These are phyloP conservation scores for Desoria tigrina DNA, from an alignment of 2,888 invertebrate genomes.

Conservation along the genomic window DNA sequence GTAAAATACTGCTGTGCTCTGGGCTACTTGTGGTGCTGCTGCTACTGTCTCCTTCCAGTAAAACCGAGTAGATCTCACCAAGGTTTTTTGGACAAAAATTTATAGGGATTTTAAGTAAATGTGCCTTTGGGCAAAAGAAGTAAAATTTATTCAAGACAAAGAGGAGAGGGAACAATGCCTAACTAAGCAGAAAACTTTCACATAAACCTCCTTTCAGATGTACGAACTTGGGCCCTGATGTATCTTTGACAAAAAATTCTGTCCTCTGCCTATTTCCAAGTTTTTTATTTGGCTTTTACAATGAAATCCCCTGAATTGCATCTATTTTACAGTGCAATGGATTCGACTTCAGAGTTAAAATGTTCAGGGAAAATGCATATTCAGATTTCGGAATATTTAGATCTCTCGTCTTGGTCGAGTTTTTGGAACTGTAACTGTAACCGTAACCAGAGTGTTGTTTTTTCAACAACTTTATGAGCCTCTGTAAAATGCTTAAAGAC, in stretches of 20 bases:
- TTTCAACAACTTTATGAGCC: too few species aligned
- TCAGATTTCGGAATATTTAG: too few species aligned
- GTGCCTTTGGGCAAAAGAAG: slow-evolving; percentile 17
- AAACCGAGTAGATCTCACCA: too few species aligned
- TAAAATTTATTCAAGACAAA: slow-evolving; percentile 15
- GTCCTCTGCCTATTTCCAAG: not conserved
- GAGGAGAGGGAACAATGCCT: slow-evolving; percentile 9
- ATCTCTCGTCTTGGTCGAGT: too few species aligned
- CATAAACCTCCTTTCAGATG: not conserved
- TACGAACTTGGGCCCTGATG: too few species aligned
- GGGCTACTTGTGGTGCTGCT: too few species aligned
- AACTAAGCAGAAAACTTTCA: slow-evolving; percentile 19
- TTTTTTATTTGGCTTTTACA: not conserved
- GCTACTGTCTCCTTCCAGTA: too few species aligned
- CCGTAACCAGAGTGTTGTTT: too few species aligned
- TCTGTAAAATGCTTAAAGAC: too few species aligned
- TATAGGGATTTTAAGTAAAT: slow-evolving; percentile 21
- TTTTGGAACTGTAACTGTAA: too few species aligned
- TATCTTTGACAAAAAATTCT: not conserved
- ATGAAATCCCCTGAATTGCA: slow-evolving; percentile 14
- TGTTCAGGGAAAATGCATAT: too few species aligned
- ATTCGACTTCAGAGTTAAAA: not conserved
- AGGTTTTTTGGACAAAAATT: slow-evolving; percentile 12
- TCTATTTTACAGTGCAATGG: slow-evolving; percentile 13
- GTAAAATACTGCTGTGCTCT: too few species aligned